Percentiles rank a stretch among this genome's conserved stretches.
Conservation (phyloP, 1,140 invertebrate genomes). For the Drosophila prosaltans region DNA sequence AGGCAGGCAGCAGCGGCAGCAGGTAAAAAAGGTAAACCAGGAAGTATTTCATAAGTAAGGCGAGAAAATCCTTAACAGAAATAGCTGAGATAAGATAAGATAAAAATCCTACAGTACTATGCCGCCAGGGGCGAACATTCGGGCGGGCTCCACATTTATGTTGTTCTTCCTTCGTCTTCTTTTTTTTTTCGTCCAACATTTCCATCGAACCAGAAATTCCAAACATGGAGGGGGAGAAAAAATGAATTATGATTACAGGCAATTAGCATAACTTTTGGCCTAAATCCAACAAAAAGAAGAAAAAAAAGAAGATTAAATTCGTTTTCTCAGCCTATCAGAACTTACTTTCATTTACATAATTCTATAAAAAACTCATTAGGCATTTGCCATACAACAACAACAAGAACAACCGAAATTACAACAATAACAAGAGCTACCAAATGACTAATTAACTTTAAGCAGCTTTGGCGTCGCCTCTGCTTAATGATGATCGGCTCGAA, state of each 20-base stretch:
- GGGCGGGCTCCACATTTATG: constrained; percentile 35
- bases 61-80: constrained; percentile 7
- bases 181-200: constrained; percentile 31
- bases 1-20: constrained; percentile 10
- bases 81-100: not conserved
- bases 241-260: constrained; percentile 24
- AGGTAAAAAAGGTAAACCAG: constrained; percentile 30
- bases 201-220: constrained; percentile 50
- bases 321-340: constrained; percentile 57
- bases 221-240: not conserved
- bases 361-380: constrained; percentile 76
- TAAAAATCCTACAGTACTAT: not conserved
- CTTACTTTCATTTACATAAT: constrained; percentile 67
- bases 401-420: constrained; percentile 31
- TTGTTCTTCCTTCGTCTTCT: constrained; percentile 33
- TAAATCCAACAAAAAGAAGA: not conserved
- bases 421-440: constrained; percentile 37
- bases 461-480: constrained; percentile 37
- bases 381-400: constrained; percentile 20
- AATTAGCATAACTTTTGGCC: constrained; percentile 67
- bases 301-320: not conserved
- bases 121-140: not conserved
- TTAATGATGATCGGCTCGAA: constrained; percentile 32
- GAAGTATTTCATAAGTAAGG: constrained; percentile 59
- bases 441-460: constrained; percentile 76